Percentiles rank a stretch among this genome's conserved stretches.
Evolutionary conservation across 2,797 vertebrate genomes (phyloP).

Genomic region (Scleropages formosus): DNA sequence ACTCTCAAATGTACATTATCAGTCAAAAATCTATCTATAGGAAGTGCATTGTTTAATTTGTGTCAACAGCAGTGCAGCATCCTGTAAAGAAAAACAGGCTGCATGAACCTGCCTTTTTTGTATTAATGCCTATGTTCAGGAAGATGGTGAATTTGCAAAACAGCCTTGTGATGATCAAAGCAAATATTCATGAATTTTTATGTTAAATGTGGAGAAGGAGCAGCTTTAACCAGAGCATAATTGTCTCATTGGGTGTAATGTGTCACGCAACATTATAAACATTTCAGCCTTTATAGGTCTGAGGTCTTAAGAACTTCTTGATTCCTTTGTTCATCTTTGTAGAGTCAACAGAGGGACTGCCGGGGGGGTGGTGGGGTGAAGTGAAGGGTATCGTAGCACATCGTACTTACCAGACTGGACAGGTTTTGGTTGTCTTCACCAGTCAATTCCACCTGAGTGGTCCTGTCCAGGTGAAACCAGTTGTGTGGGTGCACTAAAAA

Average conservation of each 20-base stretch:
- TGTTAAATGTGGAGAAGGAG: neutral
- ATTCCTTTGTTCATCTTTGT: neutral
- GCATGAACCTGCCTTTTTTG: neutral
- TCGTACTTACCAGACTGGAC: neutral
- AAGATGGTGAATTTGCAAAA: neutral
- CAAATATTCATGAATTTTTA: neutral
- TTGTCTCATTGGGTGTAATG: neutral
- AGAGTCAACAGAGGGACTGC: neutral
- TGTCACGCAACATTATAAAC: neutral
- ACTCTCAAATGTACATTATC: neutral
- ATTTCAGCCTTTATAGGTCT: neutral
- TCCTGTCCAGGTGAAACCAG: neutral
- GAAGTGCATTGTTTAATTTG: neutral
- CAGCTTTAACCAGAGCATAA: neutral
- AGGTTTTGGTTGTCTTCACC: neutral
- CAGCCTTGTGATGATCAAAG: neutral
- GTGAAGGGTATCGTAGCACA: neutral
- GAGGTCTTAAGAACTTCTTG: neutral
- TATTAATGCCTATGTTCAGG: neutral
- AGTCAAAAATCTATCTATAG: too few species aligned
- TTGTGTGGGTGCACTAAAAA: neutral
- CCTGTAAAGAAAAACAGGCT: neutral
- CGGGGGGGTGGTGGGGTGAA: neutral
- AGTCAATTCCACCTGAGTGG: neutral
- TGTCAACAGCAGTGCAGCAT: neutral